Conservation (phyloP, 2,797 vertebrate species). For the Enteromius treurensis region DNA sequence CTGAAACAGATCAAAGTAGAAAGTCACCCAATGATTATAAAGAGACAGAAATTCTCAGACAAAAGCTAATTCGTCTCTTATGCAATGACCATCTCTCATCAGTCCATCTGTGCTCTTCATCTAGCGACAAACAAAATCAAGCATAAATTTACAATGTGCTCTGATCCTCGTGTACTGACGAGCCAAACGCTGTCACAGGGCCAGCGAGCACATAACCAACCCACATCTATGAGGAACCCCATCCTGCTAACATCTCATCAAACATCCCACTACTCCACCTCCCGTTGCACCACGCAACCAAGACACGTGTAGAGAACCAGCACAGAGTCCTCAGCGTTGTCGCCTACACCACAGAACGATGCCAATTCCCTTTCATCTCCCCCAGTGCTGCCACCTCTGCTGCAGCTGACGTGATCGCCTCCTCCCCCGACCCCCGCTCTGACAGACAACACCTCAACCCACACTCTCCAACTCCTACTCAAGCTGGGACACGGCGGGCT, state of each 20-base stretch:
- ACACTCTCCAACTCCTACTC: constrained; percentile 68
- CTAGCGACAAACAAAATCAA: constrained; percentile 2
- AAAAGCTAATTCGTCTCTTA: background rate
- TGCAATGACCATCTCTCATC: constrained; percentile 9
- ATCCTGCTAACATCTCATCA: background rate
- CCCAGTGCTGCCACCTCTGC: constrained; percentile 72
- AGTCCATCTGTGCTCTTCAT: constrained; percentile 30
- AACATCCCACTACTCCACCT: constrained; percentile 5
- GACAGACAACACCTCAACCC: constrained; percentile 76
- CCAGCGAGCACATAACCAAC: background rate
- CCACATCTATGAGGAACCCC: constrained; percentile 31
- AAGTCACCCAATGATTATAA: background rate
- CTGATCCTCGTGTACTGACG: constrained; percentile 4
- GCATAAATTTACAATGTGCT: constrained; percentile 26
- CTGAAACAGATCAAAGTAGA: constrained; percentile 8
- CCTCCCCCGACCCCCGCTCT: constrained; percentile 27
- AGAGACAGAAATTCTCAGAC: background rate
- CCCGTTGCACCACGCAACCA: constrained; percentile 33
- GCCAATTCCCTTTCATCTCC: constrained; percentile 72
- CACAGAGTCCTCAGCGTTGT: constrained; percentile 29
- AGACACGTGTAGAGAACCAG: constrained; percentile 1
- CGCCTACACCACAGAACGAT: constrained; percentile 58
- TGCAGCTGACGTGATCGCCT: constrained; percentile 73
- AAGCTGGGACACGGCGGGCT: constrained; percentile 55
- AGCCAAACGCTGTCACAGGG: background rate